Evolutionary conservation across 2,113 vertebrate genomes (phyloP), one percentile per base, ranked within the genome.

Genomic region (Cyprinodon brontotheroides): DNA sequence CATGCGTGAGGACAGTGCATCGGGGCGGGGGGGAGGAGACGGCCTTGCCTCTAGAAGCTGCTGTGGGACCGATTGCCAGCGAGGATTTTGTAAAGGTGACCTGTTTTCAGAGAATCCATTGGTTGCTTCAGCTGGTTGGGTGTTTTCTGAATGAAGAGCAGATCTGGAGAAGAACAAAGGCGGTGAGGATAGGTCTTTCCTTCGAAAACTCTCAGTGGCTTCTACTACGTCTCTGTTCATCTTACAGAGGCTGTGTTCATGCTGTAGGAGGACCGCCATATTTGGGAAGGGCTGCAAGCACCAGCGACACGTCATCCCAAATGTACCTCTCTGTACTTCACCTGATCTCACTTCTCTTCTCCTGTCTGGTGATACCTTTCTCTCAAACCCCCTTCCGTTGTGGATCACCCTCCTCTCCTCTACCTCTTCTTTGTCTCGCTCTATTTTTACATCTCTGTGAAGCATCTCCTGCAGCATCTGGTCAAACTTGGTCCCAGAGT

Each of bases 381-480:
- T 84, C 61, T 89, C 89, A 0, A 37, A n/a, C 0, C 78, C 77
- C 9, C 69, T 86, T 37, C 79, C 89, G 7, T 87, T 87, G 43
- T 81, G 66, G 20, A 77, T 60, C n/a, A 3, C 48, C 74, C 70
- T 83, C 61, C 74, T 78, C 43, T 90, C 86, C 22, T 81, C 85
- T 43, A 37, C 73, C 29, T 60, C 77, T 3, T 22, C 84, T 72
- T 43, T 77, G n/a, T 81, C 77, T 22, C 61, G 66, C 12, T 86
- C 86, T 66, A 70, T 86, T 43, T 79, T 89, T 53, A 78, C 82
- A 15, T 93, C 91, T 53, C 86, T 89, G 65, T 92, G 86, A 50
- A 95, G 90, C 90, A 94, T 93, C 75, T 92, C 91, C 75, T 94
- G 93, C 53, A 95, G 86, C 75, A 94, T 88, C 71, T 93, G 90